These are phyloP conservation scores for Tribolium castaneum DNA, from an alignment of 1,140 invertebrate species.

Conservation along the genomic window DNA sequence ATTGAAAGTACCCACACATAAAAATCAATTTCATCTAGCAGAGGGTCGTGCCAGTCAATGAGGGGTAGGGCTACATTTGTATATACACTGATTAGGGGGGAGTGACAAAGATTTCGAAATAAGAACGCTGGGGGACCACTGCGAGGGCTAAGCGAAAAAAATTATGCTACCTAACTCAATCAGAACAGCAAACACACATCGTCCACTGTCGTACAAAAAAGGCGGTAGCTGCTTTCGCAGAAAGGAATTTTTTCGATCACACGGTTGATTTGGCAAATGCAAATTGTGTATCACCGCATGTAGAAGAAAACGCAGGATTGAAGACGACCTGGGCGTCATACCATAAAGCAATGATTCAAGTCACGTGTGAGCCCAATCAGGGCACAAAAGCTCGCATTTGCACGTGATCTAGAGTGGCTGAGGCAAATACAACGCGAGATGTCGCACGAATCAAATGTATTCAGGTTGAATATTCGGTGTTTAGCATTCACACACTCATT, in stretches of 20 bases:
- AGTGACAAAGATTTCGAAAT: slow-evolving; percentile 50
- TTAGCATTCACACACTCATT: slow-evolving; percentile 49
- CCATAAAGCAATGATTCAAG: slow-evolving; percentile 51
- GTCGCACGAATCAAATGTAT: slow-evolving; percentile 38
- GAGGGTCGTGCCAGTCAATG: slow-evolving; percentile 44
- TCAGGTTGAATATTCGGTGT: slow-evolving; percentile 43
- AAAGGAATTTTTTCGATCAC: not conserved
- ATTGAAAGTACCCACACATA: slow-evolving; percentile 59
- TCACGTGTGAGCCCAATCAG: slow-evolving; percentile 60
- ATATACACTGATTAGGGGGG: slow-evolving; percentile 52
- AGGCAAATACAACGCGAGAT: slow-evolving; percentile 49
- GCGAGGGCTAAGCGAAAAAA: slow-evolving; percentile 31
- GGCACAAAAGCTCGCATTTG: slow-evolving; percentile 59
- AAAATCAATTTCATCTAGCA: slow-evolving; percentile 57
- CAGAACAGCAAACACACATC: not conserved
- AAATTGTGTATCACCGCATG: not conserved
- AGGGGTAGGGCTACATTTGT: slow-evolving; percentile 51
- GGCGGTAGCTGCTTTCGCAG: not conserved
- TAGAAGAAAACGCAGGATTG: slow-evolving; percentile 18
- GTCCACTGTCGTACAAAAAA: not conserved
- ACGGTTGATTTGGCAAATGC: not conserved
- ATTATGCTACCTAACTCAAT: not conserved
- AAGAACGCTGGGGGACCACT: slow-evolving; percentile 36
- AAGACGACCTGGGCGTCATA: slow-evolving; percentile 21
- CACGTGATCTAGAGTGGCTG: slow-evolving; percentile 57